phyloP scores from a whole-genome alignment of 2,113 vertebrate species.

The Meles meles region DNA sequence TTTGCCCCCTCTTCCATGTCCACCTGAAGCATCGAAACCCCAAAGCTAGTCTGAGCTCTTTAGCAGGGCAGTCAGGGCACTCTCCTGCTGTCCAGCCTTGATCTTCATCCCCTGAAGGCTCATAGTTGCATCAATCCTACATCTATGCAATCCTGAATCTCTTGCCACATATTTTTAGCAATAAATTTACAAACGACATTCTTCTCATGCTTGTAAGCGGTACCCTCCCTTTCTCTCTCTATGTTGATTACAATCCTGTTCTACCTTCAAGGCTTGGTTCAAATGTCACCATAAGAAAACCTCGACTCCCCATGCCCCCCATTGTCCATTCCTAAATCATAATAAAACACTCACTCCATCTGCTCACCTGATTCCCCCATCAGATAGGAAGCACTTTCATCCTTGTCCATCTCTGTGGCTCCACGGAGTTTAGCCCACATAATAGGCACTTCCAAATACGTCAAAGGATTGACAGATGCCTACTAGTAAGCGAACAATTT shows the following conservation, averaged over 20 bases:
- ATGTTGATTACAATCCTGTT: neutral
- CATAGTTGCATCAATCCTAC: neutral
- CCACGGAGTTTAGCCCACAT: neutral
- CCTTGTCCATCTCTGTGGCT: neutral
- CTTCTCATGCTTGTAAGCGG: neutral
- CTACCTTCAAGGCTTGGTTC: neutral
- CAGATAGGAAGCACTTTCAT: accelerated
- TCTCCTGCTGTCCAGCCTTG: neutral
- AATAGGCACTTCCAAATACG: neutral
- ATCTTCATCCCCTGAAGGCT: neutral
- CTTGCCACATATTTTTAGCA: neutral
- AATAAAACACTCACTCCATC: neutral
- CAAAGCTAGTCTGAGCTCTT: neutral
- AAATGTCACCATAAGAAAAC: neutral
- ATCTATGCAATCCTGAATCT: neutral
- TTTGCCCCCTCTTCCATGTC: neutral
- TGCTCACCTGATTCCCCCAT: neutral
- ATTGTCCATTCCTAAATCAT: neutral
- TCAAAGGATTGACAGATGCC: neutral
- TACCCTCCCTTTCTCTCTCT: neutral
- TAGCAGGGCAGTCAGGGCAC: accelerated
- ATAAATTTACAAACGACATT: neutral
- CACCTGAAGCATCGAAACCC: neutral
- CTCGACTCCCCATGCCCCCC: neutral
- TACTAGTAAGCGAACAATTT: neutral